Evolutionary conservation across 23 tunicate species (phyloP), one percentile per base, ranked within the genome.

Genomic region (Styela clava): DNA sequence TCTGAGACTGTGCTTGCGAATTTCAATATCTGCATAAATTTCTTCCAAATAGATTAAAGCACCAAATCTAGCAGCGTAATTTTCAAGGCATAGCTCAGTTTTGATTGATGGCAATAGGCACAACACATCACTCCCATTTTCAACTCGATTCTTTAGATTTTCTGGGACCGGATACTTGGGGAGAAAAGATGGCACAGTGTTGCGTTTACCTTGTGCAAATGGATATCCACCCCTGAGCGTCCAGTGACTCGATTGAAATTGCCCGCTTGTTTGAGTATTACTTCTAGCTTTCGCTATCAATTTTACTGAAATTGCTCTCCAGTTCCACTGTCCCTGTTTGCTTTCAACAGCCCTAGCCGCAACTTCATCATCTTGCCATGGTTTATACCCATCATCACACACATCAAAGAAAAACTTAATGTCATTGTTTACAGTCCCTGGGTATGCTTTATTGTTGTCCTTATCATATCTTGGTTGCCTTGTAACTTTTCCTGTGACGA

Each of bases 81-180:
- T 93, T 1, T 77, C 65, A 28, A 69, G 31, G 18, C 86, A 74
- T 22, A 93, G 86, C 12, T 63, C 24, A 77, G 88, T 77, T 18
- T 32, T 82, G n/a, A 93, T 44, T n/a, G 63, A 34, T 9, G 98
- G 93, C 2, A 63, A 68, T 19, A 84, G 25, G 2, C 34, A 32
- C 16, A 93, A 78, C 2, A 93, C 22, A 78, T 93, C 86, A 1
- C 89, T 81, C 1, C 89, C 86, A 9, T 35, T 27, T 2, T 77
- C 80, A 24, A 93, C 84, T 31, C 83, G 64, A 0, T 35, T 74
- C 19, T 74, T 77, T 7, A 93, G 0, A 62, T 30, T 80, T 31
- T 87, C 87, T 16, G 92, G 93, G 21, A 93, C 74, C 30, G 83
- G 74, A 74, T 85, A 93, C 37, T 79, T 67, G 5, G 98, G 98